Conservation (phyloP, 2,113 vertebrate species). For the Lycocorax pyrrhopterus region DNA sequence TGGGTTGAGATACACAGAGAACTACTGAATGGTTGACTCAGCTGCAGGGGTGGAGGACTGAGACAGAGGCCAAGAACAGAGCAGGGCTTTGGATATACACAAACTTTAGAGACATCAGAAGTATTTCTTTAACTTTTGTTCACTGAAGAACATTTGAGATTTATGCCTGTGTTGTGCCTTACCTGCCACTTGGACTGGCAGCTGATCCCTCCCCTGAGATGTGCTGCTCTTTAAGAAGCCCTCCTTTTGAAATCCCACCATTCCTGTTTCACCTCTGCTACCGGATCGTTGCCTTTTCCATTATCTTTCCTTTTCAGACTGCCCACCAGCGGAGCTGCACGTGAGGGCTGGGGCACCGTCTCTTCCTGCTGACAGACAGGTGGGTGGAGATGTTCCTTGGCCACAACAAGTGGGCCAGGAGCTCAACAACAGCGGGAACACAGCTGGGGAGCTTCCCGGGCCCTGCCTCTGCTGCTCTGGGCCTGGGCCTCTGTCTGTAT, state of each 20-base stretch:
- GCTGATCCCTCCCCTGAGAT: conserved; percentile 68
- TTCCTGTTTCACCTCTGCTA: conserved; percentile 69
- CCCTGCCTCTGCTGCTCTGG: conserved; percentile 62
- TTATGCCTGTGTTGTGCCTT: conserved; percentile 61
- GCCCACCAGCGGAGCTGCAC: conserved; percentile 58
- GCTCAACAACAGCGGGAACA: conserved; percentile 48
- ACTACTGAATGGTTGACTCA: not conserved
- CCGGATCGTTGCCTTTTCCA: conserved; percentile 61
- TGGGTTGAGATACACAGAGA: conserved; percentile 1
- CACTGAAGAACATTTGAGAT: conserved; percentile 43
- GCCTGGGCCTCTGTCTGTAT: conserved; percentile 57
- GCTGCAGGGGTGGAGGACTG: conserved; percentile 22
- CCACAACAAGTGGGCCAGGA: conserved; percentile 59
- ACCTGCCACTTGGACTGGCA: conserved; percentile 71
- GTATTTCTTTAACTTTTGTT: conserved; percentile 47
- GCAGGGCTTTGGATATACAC: conserved; percentile 45
- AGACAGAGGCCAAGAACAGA: conserved; percentile 59
- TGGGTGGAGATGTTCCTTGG: conserved; percentile 56
- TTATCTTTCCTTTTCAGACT: conserved; percentile 56
- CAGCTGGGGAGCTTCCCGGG: conserved; percentile 40
- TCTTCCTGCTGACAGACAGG: conserved; percentile 61
- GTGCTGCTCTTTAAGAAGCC: conserved; percentile 67
- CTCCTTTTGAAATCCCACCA: conserved; percentile 69
- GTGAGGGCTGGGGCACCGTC: conserved; percentile 44
- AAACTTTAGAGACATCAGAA: conserved; percentile 50